Percentiles rank a stretch among this genome's conserved stretches.
Evolutionary conservation across 2,888 invertebrate species (phyloP).

Genomic region (Papilio demoleus): DNA sequence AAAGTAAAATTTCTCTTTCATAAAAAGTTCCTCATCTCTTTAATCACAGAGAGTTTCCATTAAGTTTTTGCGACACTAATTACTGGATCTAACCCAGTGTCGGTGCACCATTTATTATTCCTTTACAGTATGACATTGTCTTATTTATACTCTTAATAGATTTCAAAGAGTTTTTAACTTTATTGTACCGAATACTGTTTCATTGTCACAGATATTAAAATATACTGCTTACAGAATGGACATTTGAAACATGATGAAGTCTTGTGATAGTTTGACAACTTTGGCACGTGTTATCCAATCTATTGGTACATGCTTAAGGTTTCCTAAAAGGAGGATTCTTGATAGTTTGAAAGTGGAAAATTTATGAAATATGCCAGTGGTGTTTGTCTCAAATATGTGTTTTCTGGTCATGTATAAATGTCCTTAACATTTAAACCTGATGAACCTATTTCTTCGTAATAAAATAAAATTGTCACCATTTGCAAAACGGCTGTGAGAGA

Average conservation of each 20-base stretch:
- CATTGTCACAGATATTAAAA: no score
- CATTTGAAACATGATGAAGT: not conserved
- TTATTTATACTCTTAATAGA: constrained; percentile 24
- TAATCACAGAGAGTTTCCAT: constrained; percentile 32
- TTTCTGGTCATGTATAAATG: no score
- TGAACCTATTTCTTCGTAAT: constrained; percentile 19
- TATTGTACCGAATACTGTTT: not conserved
- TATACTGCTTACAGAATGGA: not conserved
- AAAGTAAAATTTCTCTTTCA: constrained; percentile 29
- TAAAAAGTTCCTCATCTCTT: constrained; percentile 36
- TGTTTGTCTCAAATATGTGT: no score
- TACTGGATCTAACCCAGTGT: constrained; percentile 33
- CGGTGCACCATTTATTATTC: constrained; percentile 34
- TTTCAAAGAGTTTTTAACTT: constrained; percentile 19
- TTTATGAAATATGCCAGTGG: no score
- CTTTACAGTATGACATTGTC: constrained; percentile 4
- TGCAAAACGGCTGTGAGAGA: constrained; percentile 30
- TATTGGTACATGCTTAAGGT: no score
- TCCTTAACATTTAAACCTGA: constrained; percentile 12
- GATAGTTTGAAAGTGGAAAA: no score
- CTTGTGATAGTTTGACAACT: not conserved
- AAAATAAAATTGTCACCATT: constrained; percentile 41
- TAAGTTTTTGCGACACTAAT: constrained; percentile 35
- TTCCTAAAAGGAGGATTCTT: no score
- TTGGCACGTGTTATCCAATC: no score